Conservation (phyloP, 2,888 invertebrate species). For the Pomacea canaliculata region DNA sequence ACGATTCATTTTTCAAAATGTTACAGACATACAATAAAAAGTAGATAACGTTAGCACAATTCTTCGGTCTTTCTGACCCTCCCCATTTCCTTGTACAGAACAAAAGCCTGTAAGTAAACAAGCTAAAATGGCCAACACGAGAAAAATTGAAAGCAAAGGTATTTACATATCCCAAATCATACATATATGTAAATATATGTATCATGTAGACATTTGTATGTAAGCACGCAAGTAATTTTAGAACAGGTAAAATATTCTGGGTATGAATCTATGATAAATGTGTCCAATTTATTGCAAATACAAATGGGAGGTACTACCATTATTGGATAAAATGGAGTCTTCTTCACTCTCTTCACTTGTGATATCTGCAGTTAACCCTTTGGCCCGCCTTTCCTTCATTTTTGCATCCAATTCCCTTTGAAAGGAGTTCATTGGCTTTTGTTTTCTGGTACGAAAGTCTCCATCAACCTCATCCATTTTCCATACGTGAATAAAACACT, state of each 20-base stretch:
- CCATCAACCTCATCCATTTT: slow-evolving; percentile 38
- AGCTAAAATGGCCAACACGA: too few species aligned
- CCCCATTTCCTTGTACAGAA: too few species aligned
- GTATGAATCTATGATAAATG: too few species aligned
- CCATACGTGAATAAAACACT: background rate
- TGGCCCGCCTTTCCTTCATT: slow-evolving; percentile 46
- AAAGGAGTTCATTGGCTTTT: slow-evolving; percentile 41
- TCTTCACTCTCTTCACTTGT: slow-evolving; percentile 56
- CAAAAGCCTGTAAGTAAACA: too few species aligned
- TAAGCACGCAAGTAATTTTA: too few species aligned
- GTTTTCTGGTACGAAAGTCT: slow-evolving; percentile 17
- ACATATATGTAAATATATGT: background rate
- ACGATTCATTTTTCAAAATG: background rate
- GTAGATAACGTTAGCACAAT: too few species aligned
- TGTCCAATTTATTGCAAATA: background rate
- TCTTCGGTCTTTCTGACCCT: too few species aligned
- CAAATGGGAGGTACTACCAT: too few species aligned
- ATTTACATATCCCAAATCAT: too few species aligned
- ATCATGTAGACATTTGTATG: background rate
- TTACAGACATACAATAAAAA: background rate
- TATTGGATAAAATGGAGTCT: slow-evolving; percentile 12
- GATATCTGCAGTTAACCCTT: slow-evolving; percentile 50
- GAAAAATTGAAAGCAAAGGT: too few species aligned
- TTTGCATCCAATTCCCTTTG: slow-evolving; percentile 54
- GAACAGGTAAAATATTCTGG: too few species aligned